Conservation (phyloP, 2,888 invertebrate species). For the Tridacna crocea region DNA sequence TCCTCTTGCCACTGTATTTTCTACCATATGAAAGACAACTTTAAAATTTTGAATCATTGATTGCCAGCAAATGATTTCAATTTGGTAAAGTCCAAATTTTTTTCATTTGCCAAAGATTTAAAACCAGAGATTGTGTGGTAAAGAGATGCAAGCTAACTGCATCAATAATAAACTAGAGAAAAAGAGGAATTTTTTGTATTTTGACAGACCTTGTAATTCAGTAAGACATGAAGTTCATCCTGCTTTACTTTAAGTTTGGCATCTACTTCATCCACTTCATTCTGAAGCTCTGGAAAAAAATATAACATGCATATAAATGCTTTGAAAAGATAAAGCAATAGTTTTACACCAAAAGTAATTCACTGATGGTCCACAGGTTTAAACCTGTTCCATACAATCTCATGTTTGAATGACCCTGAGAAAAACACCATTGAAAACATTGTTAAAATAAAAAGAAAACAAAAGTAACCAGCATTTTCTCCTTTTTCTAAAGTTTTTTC, state of each 20-base stretch:
- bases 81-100: too few relatives aligned
- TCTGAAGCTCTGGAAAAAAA: slow-evolving; percentile 73
- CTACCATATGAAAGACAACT: too few relatives aligned
- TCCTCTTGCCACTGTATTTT: too few relatives aligned
- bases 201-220: slow-evolving; percentile 78
- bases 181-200: too few relatives aligned
- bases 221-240: slow-evolving; percentile 76
- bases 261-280: slow-evolving; percentile 72
- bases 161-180: too few relatives aligned
- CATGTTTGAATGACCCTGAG: neutral
- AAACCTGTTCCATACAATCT: neutral
- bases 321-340: neutral
- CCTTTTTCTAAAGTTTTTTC: neutral
- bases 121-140: too few relatives aligned
- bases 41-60: too few relatives aligned
- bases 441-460: neutral
- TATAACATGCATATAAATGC: neutral
- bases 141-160: too few relatives aligned
- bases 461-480: neutral
- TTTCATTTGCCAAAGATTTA: too few relatives aligned
- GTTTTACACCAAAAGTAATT: neutral
- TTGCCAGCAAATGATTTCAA: too few relatives aligned
- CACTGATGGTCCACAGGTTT: neutral
- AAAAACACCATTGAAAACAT: neutral
- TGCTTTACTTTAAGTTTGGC: slow-evolving; percentile 72